Evolutionary conservation across 1,140 invertebrate genomes (phyloP).

Genomic region (Steinernema feltiae): DNA sequence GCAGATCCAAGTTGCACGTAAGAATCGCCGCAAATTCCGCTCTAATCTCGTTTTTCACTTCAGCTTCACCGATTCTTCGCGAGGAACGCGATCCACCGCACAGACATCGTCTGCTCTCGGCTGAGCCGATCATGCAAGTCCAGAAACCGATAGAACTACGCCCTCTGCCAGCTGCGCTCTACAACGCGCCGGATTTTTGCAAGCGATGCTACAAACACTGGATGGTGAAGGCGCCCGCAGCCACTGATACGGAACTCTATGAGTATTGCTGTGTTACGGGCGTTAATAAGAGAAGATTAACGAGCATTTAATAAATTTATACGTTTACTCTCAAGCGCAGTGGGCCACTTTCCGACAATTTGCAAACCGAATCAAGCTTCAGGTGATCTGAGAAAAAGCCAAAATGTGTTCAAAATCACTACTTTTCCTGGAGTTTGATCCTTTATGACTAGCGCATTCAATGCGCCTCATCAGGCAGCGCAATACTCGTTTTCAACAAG

Average conservation of each 20-base stretch:
- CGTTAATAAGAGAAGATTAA: neutral
- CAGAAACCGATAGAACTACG: neutral
- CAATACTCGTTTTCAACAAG: too few relatives aligned
- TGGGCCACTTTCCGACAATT: too few relatives aligned
- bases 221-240: neutral
- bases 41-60: neutral
- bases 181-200: neutral
- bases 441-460: too few relatives aligned
- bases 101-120: neutral
- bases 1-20: neutral
- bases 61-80: neutral
- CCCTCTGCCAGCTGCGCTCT: neutral
- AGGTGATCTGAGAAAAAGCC: too few relatives aligned
- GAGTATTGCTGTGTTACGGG: neutral
- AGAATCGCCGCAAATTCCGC: neutral
- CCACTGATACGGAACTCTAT: neutral
- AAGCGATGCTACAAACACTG: neutral
- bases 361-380: too few relatives aligned
- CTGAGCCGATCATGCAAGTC: conserved; percentile 4
- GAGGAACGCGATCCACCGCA: neutral
- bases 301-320: neutral
- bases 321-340: neutral
- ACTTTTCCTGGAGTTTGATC: too few relatives aligned
- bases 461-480: too few relatives aligned
- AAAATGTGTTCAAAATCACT: too few relatives aligned